These are phyloP conservation scores for Calcarius lapponicus DNA, from an alignment of 2,797 vertebrate species.

Conservation along the genomic window DNA sequence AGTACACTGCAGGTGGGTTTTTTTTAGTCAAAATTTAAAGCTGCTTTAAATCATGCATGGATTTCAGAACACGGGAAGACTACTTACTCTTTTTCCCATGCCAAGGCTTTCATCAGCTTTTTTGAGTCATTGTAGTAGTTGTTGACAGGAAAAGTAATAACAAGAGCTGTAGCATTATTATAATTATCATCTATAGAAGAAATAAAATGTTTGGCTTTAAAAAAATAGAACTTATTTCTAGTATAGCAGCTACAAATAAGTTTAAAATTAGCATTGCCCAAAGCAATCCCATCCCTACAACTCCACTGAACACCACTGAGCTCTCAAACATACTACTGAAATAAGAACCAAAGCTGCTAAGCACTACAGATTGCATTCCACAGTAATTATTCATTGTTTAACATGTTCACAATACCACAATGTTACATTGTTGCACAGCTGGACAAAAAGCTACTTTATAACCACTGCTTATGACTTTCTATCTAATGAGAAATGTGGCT, in stretches of 20 bases:
- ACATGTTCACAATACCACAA: background rate
- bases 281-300: background rate
- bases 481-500: background rate
- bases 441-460: background rate
- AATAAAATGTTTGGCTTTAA: background rate
- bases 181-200: slow-evolving; percentile 84
- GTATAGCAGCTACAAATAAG: background rate
- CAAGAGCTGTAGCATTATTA: slow-evolving; percentile 94
- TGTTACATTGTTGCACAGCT: background rate
- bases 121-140: slow-evolving; percentile 90
- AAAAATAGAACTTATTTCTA: background rate
- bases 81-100: slow-evolving; percentile 95
- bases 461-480: background rate
- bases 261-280: background rate
- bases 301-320: background rate
- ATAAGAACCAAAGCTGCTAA: background rate
- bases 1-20: background rate
- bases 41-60: background rate
- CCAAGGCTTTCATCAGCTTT: slow-evolving; percentile 83
- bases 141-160: slow-evolving; percentile 93
- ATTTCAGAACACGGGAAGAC: background rate
- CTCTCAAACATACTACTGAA: background rate
- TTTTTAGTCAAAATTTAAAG: background rate
- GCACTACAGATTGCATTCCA: background rate
- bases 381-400: background rate